Base-by-base conservation (phyloP, 1,140 invertebrate species). In the Drosophila tristis region DNA sequence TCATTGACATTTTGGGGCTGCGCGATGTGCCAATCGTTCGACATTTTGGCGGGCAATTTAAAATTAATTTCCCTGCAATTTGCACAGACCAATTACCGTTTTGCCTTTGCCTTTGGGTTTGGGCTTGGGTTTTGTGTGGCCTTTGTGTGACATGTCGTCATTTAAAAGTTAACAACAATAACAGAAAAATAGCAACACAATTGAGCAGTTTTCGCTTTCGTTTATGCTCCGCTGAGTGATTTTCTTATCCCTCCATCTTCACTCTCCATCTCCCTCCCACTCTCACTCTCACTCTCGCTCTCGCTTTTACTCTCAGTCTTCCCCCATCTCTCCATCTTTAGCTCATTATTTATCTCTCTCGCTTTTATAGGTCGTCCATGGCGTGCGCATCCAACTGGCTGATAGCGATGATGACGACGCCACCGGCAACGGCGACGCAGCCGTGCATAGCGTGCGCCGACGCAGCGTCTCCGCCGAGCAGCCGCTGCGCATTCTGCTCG, bases 401-500 rank as follows among this genome's bases (percentile, higher is more conserved):
- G 87, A 85, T 65, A 56, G 71, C 65, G 77, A 74, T 55, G 64
- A 54, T 55, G 71, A 56, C n/a, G 58, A 54, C 29, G 55, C 54
- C 35, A 61, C 44, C 68, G 66, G 59, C 64, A 71, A 65, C 48
- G 35, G 20, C 25, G 56, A 56, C 13, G 13, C 79, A 60, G 53
- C 94, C 95, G 3, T 92, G 92, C 29, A 98, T 92, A 92, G 96
- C 75, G 94, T 98, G 71, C 96, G 94, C 78, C 97, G 97, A 92
- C 93, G 97, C 58, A 98, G 96, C 92, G 35, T 77, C 43, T 94
- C 96, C 67, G 90, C 75, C 55, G 95, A 96, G 93, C 97, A 98
- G 87, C 96, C 95, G 2, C 93, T 99, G 55, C 94, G 97, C 81
- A 98, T 99, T 78, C 95, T 97, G 72, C 94, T 98, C 66, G 95